phyloP scores from a whole-genome alignment of 2,888 invertebrate species.

The Lumbricus terrestris region DNA sequence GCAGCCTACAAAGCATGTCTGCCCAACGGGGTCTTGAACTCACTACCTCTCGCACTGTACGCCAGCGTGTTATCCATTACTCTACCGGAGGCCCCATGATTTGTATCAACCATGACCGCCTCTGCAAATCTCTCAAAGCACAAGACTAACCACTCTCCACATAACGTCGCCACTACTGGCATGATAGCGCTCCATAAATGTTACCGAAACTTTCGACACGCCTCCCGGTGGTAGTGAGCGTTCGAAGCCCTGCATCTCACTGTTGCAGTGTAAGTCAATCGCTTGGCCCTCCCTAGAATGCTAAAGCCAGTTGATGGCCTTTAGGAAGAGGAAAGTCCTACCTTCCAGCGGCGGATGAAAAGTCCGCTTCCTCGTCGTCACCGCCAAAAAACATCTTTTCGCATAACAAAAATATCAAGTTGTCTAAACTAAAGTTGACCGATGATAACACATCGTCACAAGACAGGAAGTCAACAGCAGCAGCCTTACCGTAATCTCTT shows the following conservation, averaged over 20 bases:
- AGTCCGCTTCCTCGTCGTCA: not conserved
- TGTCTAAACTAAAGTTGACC: not conserved
- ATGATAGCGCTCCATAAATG: not conserved
- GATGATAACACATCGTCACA: conserved; percentile 3
- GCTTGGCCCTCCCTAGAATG: not conserved
- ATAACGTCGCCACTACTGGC: not conserved
- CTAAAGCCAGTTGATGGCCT: not conserved
- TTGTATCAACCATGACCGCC: not conserved
- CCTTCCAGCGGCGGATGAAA: not conserved
- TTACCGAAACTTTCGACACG: not conserved
- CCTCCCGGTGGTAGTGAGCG: not conserved
- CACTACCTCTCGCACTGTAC: too few relatives aligned
- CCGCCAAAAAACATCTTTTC: conserved; percentile 13
- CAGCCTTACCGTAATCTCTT: not conserved
- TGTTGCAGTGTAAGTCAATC: not conserved
- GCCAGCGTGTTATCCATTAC: too few relatives aligned
- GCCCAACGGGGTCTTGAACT: too few relatives aligned
- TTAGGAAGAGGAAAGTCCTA: not conserved
- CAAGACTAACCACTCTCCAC: not conserved
- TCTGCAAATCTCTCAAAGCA: not conserved
- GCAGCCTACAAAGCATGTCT: too few relatives aligned
- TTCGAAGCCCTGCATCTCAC: not conserved
- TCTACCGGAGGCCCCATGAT: too few relatives aligned
- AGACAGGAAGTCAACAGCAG: not conserved
- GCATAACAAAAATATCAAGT: not conserved